A percentile compares a stretch with the other conserved stretches of the same genome.
phyloP scores from a whole-genome alignment of 92 coral and sea anemone species.

The Zoanthus gigantus region DNA sequence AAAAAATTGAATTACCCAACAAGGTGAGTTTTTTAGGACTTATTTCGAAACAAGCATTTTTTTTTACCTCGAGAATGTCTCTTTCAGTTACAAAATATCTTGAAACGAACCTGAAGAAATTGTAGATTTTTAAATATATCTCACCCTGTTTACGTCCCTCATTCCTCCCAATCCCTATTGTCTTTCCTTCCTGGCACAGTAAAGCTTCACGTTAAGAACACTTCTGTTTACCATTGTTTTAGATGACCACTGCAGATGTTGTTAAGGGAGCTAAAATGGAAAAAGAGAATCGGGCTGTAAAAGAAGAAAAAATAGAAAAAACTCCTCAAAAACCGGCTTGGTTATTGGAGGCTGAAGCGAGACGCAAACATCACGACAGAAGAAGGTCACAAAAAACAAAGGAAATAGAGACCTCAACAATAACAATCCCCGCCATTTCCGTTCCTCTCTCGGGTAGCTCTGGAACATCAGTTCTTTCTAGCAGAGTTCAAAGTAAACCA shows the following conservation, averaged over 20 bases:
- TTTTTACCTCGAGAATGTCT: too few species aligned
- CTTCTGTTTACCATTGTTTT: background rate
- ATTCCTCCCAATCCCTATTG: too few species aligned
- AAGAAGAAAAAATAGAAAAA: conserved; percentile 86
- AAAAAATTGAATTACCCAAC: conserved; percentile 64
- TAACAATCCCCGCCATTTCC: background rate
- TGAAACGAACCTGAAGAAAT: too few species aligned
- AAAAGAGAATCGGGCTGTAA: conserved; percentile 79
- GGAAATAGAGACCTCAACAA: conserved; percentile 8
- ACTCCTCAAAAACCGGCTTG: conserved; percentile 92
- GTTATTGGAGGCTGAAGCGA: conserved; percentile 92
- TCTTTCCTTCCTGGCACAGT: too few species aligned
- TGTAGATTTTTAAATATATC: too few species aligned
- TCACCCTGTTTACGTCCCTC: too few species aligned
- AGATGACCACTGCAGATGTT: conserved; percentile 77
- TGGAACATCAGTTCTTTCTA: background rate
- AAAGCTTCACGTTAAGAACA: too few species aligned
- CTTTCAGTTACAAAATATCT: too few species aligned
- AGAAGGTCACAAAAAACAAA: conserved; percentile 69
- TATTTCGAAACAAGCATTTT: too few species aligned
- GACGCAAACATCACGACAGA: conserved; percentile 84
- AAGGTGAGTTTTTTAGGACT: conserved; percentile 42
- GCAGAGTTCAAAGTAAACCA: background rate
- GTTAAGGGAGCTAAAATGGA: conserved; percentile 88
- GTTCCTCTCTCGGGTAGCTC: background rate